phyloP scores from a whole-genome alignment of 2,888 invertebrate species.

The Callimorpha dominula region DNA sequence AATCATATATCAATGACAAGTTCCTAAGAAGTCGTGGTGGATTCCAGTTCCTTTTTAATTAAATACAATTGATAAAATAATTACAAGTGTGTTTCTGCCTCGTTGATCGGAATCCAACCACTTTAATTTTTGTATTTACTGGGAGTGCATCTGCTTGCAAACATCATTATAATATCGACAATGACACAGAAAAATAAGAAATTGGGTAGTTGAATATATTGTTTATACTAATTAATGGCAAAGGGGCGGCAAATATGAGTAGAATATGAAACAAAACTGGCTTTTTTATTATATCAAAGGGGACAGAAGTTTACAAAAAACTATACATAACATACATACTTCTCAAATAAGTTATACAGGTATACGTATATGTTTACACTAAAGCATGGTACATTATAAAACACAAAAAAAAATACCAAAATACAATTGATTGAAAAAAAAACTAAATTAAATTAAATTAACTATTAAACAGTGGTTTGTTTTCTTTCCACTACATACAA shows the following conservation, averaged over 20 bases:
- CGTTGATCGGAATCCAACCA: not conserved
- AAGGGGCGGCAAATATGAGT: not conserved
- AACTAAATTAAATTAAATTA: not conserved
- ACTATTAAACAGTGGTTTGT: not conserved
- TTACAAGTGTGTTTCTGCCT: not conserved
- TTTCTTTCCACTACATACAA: not conserved
- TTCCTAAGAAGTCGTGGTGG: not conserved
- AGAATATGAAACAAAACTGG: not conserved
- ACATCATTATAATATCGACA: not conserved
- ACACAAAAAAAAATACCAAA: not conserved
- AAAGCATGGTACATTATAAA: not conserved
- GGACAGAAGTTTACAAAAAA: not conserved
- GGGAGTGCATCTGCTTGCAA: not conserved
- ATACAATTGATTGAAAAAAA: not conserved
- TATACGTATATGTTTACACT: not conserved
- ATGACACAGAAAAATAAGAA: not conserved
- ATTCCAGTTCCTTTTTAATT: not conserved
- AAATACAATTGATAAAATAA: not conserved
- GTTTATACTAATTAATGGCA: not conserved
- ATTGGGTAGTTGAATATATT: too few species aligned
- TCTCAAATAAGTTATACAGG: not conserved
- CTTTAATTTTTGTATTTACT: not conserved
- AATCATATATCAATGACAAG: not conserved
- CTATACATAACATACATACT: not conserved
- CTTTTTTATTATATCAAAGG: not conserved